phyloP scores from a whole-genome alignment of 2,797 vertebrate genomes.

The Galagoides demidoff region DNA sequence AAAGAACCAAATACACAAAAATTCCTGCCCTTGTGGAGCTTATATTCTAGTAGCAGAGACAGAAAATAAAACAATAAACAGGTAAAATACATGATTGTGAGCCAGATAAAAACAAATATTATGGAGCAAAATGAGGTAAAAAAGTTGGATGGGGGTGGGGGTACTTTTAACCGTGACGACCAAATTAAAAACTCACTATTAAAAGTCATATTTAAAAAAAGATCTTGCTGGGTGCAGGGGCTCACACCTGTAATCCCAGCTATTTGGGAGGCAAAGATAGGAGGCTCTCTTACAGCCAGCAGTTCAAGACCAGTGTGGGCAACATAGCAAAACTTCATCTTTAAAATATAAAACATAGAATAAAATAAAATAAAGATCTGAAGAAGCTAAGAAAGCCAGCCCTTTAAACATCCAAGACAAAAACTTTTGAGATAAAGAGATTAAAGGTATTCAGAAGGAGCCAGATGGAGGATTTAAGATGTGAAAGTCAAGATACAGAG shows the following conservation, averaged over 20 bases:
- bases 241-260: neutral
- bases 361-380: neutral
- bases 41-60: neutral
- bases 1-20: neutral
- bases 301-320: neutral
- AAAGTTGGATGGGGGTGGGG: neutral
- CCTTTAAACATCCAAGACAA: neutral
- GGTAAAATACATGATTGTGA: neutral
- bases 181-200: neutral
- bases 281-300: neutral
- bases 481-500: neutral
- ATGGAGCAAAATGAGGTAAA: neutral
- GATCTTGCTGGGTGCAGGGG: neutral
- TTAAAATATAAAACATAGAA: neutral
- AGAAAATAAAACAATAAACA: slow-evolving; percentile 28
- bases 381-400: neutral
- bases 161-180: neutral
- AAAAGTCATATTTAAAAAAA: neutral
- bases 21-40: neutral
- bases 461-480: neutral
- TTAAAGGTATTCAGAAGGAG: neutral
- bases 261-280: neutral
- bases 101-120: neutral
- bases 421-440: neutral
- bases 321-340: neutral